Percentiles rank a stretch among this genome's conserved stretches.
These are phyloP conservation scores for Zosterops borbonicus DNA, from an alignment of 2,113 vertebrate genomes.

Conservation along the genomic window DNA sequence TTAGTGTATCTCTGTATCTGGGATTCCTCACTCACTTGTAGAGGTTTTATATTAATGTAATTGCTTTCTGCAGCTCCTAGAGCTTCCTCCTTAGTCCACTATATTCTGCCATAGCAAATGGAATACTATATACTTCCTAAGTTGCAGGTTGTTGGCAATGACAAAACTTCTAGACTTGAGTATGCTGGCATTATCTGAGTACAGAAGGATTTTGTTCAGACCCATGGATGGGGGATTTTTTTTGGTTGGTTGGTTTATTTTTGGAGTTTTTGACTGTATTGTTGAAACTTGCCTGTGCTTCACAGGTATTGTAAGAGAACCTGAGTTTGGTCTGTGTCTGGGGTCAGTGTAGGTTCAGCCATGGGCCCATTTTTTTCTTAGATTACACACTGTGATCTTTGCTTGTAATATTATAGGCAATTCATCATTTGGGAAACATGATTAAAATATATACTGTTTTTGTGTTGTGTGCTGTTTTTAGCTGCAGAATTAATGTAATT, in stretches of 20 bases:
- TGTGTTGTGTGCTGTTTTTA: neutral
- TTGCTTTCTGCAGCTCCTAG: neutral
- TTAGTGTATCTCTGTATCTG: neutral
- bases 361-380: neutral
- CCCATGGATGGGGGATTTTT: fast-evolving
- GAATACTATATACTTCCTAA: neutral
- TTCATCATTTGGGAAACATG: neutral
- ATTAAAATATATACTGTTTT: neutral
- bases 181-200: fast-evolving
- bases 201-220: neutral
- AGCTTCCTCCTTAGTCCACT: neutral
- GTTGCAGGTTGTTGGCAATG: neutral
- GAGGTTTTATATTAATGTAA: neutral
- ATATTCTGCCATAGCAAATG: neutral
- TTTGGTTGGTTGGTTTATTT: neutral
- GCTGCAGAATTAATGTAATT: neutral
- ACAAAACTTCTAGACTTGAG: neutral
- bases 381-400: neutral
- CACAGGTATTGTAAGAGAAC: neutral
- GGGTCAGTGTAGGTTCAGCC: neutral
- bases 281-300: neutral
- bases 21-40: neutral
- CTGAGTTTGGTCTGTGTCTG: neutral
- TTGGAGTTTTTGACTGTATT: neutral
- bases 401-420: neutral